These are phyloP conservation scores for Leistus spinibarbis DNA, from an alignment of 2,888 invertebrate species.

Conservation along the genomic window DNA sequence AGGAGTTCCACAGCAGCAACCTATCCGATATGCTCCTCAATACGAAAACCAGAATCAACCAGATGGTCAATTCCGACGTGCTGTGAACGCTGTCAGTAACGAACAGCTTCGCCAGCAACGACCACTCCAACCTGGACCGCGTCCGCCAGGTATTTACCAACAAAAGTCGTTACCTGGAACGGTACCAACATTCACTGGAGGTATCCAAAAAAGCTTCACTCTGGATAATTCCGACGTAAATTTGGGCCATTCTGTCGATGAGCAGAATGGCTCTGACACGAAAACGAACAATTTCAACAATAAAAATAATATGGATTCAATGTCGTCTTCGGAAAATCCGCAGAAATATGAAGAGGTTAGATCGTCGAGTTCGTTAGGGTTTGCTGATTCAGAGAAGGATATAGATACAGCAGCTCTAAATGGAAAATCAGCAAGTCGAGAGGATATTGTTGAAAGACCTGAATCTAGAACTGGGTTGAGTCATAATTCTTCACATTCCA, in stretches of 20 bases:
- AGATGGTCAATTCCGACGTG: slow-evolving; percentile 47
- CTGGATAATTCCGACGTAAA: slow-evolving; percentile 54
- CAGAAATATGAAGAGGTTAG: slow-evolving; percentile 22
- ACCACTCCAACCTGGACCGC: slow-evolving; percentile 44
- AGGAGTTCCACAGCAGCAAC: slow-evolving; percentile 39
- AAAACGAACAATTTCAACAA: background rate
- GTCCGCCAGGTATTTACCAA: slow-evolving; percentile 53
- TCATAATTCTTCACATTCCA: slow-evolving; percentile 41
- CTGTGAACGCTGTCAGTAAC: slow-evolving; percentile 45
- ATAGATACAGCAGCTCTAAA: slow-evolving; percentile 30
- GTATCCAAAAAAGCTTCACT: slow-evolving; percentile 40
- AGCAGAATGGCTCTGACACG: slow-evolving; percentile 22
- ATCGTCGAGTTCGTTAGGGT: slow-evolving; percentile 31
- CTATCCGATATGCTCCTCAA: slow-evolving; percentile 36
- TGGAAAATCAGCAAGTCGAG: slow-evolving; percentile 42
- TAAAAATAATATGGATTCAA: slow-evolving; percentile 3
- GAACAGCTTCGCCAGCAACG: slow-evolving; percentile 39
- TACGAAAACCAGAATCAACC: slow-evolving; percentile 46
- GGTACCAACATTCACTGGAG: slow-evolving; percentile 28
- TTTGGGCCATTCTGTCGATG: slow-evolving; percentile 11
- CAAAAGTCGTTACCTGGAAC: slow-evolving; percentile 55
- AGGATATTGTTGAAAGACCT: slow-evolving; percentile 48
- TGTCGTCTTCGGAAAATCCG: slow-evolving; percentile 8
- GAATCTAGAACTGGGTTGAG: slow-evolving; percentile 51
- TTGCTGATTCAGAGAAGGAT: slow-evolving; percentile 30